These are phyloP conservation scores for Drosophila quadrilineata DNA, from an alignment of 1,140 invertebrate genomes.

Conservation along the genomic window DNA sequence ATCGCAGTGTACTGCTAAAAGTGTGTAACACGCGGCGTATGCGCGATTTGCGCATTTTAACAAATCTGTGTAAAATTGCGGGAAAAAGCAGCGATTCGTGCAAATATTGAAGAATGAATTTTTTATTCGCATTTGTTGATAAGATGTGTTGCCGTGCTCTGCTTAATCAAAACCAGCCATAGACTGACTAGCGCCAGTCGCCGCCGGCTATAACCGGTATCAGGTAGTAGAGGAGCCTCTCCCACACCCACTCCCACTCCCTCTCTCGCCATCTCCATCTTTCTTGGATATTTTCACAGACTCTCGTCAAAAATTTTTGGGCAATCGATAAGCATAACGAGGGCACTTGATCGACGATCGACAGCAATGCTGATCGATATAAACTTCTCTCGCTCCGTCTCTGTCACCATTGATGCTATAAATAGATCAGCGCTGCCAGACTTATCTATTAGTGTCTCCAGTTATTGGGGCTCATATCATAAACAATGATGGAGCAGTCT, in stretches of 20 bases:
- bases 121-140: slow-evolving; percentile 45
- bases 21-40: slow-evolving; percentile 58
- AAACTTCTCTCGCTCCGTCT: no score
- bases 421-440: no score
- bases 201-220: slow-evolving; percentile 56
- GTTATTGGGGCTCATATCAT: no score
- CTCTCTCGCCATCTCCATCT: neutral
- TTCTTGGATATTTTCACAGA: no score
- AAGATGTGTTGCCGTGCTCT: slow-evolving; percentile 34
- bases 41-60: slow-evolving; percentile 62
- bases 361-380: no score
- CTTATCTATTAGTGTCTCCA: no score
- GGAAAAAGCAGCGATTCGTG: slow-evolving; percentile 6
- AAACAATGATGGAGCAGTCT: slow-evolving; percentile 2
- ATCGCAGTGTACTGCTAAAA: slow-evolving; percentile 62
- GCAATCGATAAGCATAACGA: neutral
- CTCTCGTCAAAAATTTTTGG: neutral
- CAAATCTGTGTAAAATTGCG: slow-evolving; percentile 55
- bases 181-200: slow-evolving; percentile 54
- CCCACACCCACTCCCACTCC: neutral
- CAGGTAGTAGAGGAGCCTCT: slow-evolving; percentile 7
- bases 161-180: slow-evolving; percentile 8
- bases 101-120: slow-evolving; percentile 62
- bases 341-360: neutral
- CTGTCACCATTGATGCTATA: no score